Conservation (phyloP, 2,113 vertebrate species). For the Bubo bubo region DNA sequence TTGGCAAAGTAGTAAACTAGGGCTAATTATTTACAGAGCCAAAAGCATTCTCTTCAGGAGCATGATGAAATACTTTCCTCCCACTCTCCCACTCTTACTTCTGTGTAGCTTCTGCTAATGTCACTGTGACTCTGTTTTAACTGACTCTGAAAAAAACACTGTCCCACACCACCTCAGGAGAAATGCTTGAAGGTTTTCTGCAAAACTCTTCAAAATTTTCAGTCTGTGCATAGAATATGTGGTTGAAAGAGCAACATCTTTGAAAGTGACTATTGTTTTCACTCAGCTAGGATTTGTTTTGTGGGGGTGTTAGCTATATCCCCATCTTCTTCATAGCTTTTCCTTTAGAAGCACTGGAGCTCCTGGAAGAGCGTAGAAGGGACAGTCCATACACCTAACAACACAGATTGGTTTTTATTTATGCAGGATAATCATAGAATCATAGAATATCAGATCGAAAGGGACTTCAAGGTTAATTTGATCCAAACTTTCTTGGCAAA, state of each 20-base stretch:
- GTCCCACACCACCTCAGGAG: background rate
- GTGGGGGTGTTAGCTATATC: fast-evolving
- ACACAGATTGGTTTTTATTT: background rate
- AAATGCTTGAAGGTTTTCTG: background rate
- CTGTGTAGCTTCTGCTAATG: background rate
- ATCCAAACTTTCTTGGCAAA: background rate
- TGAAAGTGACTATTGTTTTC: background rate
- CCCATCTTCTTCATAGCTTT: background rate
- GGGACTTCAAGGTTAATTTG: background rate
- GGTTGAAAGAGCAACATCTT: background rate
- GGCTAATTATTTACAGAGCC: conserved; percentile 14
- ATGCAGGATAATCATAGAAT: background rate
- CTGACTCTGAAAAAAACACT: background rate
- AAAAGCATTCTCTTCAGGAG: background rate
- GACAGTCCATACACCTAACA: background rate
- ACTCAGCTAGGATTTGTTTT: background rate
- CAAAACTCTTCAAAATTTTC: background rate
- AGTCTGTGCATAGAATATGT: background rate
- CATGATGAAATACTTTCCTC: background rate
- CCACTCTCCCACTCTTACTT: background rate
- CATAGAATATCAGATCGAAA: background rate
- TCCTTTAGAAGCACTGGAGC: background rate
- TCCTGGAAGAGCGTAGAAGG: background rate
- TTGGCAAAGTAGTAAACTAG: conserved; percentile 21
- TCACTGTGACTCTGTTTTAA: background rate